Evolutionary conservation across 2,888 invertebrate genomes (phyloP).

Genomic region (Pristionchus maxplancki): DNA sequence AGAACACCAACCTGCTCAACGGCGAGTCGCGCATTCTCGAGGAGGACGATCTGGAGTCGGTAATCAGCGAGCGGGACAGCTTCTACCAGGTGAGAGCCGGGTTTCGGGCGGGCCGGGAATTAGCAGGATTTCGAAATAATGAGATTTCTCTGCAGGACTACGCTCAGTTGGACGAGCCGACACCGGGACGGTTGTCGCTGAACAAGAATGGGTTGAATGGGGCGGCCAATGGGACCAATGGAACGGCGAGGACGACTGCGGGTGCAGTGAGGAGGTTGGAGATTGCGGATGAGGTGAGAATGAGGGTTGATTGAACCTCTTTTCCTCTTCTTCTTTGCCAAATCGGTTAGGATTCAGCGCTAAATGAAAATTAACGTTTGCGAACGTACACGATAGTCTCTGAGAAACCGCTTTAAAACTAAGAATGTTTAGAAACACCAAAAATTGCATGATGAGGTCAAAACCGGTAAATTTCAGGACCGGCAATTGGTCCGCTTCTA

Average conservation of each 20-base stretch:
- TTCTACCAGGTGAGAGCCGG: constrained; percentile 56
- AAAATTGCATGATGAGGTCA: too few relatives aligned
- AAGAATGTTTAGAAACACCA: too few relatives aligned
- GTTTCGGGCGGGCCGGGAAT: neutral
- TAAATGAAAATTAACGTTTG: neutral
- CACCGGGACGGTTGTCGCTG: constrained; percentile 81
- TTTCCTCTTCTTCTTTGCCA: too few relatives aligned
- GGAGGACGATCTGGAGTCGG: constrained; percentile 70
- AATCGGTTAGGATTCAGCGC: neutral
- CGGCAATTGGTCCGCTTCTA: constrained; percentile 88
- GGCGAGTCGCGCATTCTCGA: constrained; percentile 62
- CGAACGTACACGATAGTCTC: too few relatives aligned
- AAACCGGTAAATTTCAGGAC: constrained; percentile 55
- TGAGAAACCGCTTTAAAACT: too few relatives aligned
- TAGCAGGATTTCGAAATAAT: neutral
- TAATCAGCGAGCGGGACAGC: constrained; percentile 63
- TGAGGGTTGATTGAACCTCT: neutral
- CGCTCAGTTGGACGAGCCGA: constrained; percentile 56
- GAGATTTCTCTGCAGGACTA: constrained; percentile 53
- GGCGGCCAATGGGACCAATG: neutral
- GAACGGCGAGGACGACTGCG: neutral
- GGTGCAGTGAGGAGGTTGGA: constrained; percentile 36
- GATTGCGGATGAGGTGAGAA: constrained; percentile 56
- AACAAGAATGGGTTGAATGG: neutral
- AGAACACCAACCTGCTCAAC: constrained; percentile 9